Base-by-base conservation (phyloP, 2,113 vertebrate species). In the Leuciscus idus region DNA sequence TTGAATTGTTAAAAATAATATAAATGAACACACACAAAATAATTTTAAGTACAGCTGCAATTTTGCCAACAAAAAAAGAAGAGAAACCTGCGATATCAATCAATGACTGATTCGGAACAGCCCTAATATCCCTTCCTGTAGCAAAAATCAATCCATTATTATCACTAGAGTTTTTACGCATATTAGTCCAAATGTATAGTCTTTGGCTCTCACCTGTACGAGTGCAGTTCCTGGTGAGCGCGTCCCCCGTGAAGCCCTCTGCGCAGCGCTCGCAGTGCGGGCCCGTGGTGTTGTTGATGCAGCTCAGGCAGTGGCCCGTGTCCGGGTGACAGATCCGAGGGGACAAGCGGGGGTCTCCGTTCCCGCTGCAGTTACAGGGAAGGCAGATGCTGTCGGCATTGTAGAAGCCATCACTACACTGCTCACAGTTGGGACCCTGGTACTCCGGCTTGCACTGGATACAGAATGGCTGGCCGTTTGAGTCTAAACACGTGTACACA, bases 341-440 rank as follows among this genome's bases (percentile, higher is more conserved):
- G 0, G 90, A 92, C 61, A 33, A 91, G 1, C 0, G 70, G 0
- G 91, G 91, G 70, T 96, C 93, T 73, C 93, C 95, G 0, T 97
- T 96, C 21, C 95, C 94, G 0, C 93, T 94, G 91, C 96, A 97
- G 0, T 93, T 52, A 9, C 96, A 97, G 0, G 83, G 90, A 4
- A 91, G 43, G 0, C 96, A 97, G 92, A 96, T 93, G 91, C 95
- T 96, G 93, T 96, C 95, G 0, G 93, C 94, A 87, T 95, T 95
- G 91, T 95, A 96, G 93, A 94, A 97, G 77, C 96, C 96, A 1
- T 91, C 88, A 59, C 87, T 91, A 50, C 96, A 97, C 12, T 70
- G 87, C 86, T 94, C 92, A 82, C 96, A 97, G 90, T 94, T 94
- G 4, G 46, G 72, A 62, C 96, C 96, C 0, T 90, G 91, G 90